phyloP scores from a whole-genome alignment of 2,888 invertebrate genomes.

The Acanthosepion lycidas region DNA sequence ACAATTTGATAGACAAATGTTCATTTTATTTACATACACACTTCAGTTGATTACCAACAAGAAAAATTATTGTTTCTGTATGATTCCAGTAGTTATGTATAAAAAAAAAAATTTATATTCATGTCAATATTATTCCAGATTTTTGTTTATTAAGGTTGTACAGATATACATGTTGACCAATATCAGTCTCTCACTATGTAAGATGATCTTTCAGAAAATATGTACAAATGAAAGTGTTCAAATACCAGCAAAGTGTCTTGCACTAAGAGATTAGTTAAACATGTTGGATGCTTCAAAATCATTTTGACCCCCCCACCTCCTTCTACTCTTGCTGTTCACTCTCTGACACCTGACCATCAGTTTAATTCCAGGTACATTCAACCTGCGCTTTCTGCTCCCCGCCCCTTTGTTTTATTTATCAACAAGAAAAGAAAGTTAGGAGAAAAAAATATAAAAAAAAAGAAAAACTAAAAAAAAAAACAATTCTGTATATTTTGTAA shows the following conservation, averaged over 20 bases:
- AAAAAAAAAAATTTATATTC: neutral
- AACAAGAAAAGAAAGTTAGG: conserved; percentile 33
- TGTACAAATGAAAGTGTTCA: neutral
- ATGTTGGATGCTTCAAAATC: neutral
- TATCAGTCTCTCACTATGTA: neutral
- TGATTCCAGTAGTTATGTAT: neutral
- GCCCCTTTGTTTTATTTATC: neutral
- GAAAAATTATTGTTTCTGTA: neutral
- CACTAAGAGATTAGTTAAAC: neutral
- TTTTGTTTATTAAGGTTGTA: neutral
- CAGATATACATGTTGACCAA: neutral
- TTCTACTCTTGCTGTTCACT: neutral
- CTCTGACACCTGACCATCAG: neutral
- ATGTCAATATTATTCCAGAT: neutral
- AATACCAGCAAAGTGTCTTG: neutral
- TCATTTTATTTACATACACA: too few species aligned
- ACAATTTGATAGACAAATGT: too few species aligned
- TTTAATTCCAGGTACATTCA: neutral
- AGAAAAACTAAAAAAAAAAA: neutral
- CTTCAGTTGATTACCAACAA: too few species aligned
- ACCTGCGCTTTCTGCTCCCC: neutral
- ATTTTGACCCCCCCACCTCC: neutral
- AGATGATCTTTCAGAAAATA: neutral
- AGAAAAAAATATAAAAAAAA: neutral
- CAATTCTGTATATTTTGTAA: conserved; percentile 33